Conservation (phyloP, 2,888 invertebrate species). For the Volucella bombylans region DNA sequence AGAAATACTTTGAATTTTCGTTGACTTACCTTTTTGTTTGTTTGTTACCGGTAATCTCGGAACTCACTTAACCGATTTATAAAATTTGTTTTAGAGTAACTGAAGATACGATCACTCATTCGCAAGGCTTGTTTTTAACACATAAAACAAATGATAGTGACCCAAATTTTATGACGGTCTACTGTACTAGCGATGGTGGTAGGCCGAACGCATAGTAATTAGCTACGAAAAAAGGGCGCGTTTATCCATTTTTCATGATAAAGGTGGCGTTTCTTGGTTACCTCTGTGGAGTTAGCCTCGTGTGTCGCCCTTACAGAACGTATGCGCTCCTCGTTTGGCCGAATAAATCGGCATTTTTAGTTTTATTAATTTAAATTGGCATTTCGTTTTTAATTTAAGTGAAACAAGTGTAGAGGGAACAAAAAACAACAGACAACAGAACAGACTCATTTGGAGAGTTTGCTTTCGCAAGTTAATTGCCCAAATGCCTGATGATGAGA, state of each 20-base stretch:
- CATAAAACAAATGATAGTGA: too few relatives aligned
- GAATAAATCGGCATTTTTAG: conserved; percentile 64
- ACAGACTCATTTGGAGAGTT: conserved; percentile 29
- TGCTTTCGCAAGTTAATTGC: conserved; percentile 68
- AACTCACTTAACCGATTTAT: too few relatives aligned
- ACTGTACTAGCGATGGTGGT: conserved; percentile 37
- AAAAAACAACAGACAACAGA: not conserved
- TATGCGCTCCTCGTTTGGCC: conserved; percentile 35
- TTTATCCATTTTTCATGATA: conserved; percentile 67
- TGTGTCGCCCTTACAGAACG: conserved; percentile 15
- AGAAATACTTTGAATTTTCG: too few relatives aligned
- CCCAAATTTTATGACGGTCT: too few relatives aligned
- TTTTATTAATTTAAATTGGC: conserved; percentile 74
- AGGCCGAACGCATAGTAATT: conserved; percentile 72
- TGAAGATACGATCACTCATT: too few relatives aligned
- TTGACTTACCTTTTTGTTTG: too few relatives aligned
- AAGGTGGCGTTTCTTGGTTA: conserved; percentile 63
- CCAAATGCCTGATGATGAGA: conserved; percentile 67
- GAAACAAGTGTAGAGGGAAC: conserved; percentile 7
- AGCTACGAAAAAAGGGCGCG: conserved; percentile 73
- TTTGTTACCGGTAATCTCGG: too few relatives aligned
- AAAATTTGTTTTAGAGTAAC: too few relatives aligned
- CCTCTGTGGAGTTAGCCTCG: conserved; percentile 7
- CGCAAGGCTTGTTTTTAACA: too few relatives aligned
- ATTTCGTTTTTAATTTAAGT: conserved; percentile 69